Evolutionary conservation across 2,888 invertebrate species (phyloP).

Genomic region (Bombylius discolor): DNA sequence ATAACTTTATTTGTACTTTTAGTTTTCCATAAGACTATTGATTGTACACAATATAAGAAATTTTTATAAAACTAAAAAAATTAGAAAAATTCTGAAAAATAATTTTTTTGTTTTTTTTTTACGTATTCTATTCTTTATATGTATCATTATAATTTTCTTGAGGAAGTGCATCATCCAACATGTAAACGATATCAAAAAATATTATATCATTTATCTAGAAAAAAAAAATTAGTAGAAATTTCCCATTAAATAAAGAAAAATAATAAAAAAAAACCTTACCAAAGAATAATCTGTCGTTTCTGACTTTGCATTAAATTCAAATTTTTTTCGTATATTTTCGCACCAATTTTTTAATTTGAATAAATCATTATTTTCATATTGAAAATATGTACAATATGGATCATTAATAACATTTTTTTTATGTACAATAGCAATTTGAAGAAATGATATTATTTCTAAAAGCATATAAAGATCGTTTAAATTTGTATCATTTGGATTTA

Average conservation of each 20-base stretch:
- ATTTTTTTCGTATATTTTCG: neutral
- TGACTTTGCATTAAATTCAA: neutral
- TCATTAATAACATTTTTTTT: neutral
- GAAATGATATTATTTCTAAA: neutral
- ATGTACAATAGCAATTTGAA: neutral
- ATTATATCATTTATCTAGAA: conserved; percentile 1
- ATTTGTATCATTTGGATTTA: neutral
- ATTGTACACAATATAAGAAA: too few species aligned
- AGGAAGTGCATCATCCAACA: neutral
- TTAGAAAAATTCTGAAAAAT: too few species aligned
- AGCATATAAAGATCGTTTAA: neutral
- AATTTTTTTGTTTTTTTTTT: too few species aligned
- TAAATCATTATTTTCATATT: neutral
- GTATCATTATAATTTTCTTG: neutral
- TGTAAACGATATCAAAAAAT: neutral
- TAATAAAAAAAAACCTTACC: neutral
- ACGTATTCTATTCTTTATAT: too few species aligned
- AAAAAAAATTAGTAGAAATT: neutral
- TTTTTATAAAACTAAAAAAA: too few species aligned
- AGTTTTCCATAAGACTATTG: too few species aligned
- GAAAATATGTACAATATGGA: neutral
- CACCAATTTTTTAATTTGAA: neutral
- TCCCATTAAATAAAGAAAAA: neutral
- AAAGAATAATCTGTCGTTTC: neutral
- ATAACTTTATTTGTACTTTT: too few species aligned